These are phyloP conservation scores for Perognathus longimembris DNA, from an alignment of 2,113 vertebrate genomes.

Conservation along the genomic window DNA sequence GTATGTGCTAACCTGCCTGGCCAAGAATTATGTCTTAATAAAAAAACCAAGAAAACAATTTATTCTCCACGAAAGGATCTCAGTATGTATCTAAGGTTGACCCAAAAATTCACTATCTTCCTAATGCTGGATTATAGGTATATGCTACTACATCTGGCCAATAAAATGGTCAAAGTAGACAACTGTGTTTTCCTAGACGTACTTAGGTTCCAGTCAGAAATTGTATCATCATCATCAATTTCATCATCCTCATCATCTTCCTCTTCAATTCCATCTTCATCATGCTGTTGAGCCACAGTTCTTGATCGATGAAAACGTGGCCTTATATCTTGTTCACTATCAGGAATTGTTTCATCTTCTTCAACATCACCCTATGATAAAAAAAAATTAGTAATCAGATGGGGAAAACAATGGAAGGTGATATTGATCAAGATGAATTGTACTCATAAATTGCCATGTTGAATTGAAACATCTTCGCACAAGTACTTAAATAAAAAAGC, in stretches of 20 bases:
- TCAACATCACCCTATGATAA: constrained; percentile 93
- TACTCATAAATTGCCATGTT: no score
- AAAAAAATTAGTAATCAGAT: no score
- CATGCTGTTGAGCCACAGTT: constrained; percentile 96
- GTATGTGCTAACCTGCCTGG: no score
- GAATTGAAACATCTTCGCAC: no score
- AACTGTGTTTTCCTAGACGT: constrained; percentile 74
- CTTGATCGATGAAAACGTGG: constrained; percentile 97
- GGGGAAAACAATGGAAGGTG: no score
- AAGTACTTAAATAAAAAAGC: no score
- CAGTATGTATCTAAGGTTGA: neutral
- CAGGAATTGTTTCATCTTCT: constrained; percentile 96
- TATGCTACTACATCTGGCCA: neutral
- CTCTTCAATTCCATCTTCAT: constrained; percentile 94
- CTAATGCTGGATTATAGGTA: neutral
- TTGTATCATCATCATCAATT: constrained; percentile 95
- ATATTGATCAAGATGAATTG: no score
- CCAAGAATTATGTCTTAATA: no score
- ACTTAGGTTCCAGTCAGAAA: constrained; percentile 99
- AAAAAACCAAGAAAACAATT: no score
- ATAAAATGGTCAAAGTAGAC: neutral
- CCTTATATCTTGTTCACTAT: constrained; percentile 97
- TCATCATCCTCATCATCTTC: constrained; percentile 94
- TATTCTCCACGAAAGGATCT: neutral
- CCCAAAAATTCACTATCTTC: neutral